These are phyloP conservation scores for Shinisaurus crocodilurus DNA, from an alignment of 2,113 vertebrate species.

Conservation along the genomic window DNA sequence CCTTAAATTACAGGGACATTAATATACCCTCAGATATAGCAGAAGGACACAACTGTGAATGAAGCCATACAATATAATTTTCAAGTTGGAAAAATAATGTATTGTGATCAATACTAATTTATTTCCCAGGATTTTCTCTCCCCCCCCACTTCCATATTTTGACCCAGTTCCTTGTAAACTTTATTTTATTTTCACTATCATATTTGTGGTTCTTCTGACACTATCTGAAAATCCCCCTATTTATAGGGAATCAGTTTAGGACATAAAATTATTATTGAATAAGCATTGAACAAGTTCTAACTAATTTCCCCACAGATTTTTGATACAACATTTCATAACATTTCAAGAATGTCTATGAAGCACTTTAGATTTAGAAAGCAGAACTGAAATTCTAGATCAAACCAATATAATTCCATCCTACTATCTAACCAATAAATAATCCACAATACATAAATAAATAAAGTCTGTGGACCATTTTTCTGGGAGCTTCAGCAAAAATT, in stretches of 20 bases:
- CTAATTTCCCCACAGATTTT: conserved; percentile 2
- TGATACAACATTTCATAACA: background rate
- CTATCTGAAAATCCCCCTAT: background rate
- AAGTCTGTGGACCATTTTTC: too few species aligned
- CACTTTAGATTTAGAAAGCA: background rate
- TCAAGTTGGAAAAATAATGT: conserved; percentile 32
- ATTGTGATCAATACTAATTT: background rate
- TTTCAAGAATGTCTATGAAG: background rate
- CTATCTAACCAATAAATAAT: background rate
- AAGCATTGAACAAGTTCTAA: background rate
- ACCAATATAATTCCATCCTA: background rate
- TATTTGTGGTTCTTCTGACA: background rate
- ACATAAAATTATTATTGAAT: conserved; percentile 1
- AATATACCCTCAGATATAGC: conserved; percentile 8
- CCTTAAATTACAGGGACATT: conserved; percentile 14
- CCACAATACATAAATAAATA: background rate
- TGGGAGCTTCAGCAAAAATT: background rate
- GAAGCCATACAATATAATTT: conserved; percentile 33
- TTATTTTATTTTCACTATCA: background rate
- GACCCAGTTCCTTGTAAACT: rapidly evolving
- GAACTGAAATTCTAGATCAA: conserved; percentile 21
- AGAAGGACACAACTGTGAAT: conserved; percentile 7
- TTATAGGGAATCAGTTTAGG: conserved; percentile 26
- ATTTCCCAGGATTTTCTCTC: background rate
- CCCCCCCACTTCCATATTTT: background rate